phyloP scores from a whole-genome alignment of 2,113 vertebrate species.

The Willisornis vidua region DNA sequence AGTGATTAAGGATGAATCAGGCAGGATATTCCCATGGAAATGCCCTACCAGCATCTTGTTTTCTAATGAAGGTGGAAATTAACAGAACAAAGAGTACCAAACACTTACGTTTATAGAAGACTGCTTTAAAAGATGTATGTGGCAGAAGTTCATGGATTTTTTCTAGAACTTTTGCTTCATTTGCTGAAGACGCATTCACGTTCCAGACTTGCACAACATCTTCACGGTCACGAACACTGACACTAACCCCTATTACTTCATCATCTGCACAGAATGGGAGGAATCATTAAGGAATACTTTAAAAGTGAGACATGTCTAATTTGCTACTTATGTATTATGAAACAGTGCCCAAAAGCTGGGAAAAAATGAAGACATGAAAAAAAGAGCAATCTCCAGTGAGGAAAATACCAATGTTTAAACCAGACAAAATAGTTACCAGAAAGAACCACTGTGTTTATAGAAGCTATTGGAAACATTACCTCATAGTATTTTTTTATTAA shows the following conservation, averaged over 20 bases:
- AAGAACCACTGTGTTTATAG: neutral
- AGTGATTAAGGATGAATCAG: neutral
- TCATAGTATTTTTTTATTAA: neutral
- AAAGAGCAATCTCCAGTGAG: neutral
- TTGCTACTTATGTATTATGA: neutral
- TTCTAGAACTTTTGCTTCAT: conserved; percentile 87
- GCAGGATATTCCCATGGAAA: neutral
- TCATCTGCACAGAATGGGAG: conserved; percentile 80
- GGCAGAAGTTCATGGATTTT: conserved; percentile 93
- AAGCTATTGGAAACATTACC: conserved; percentile 1
- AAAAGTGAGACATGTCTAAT: conserved; percentile 5
- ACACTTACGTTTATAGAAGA: conserved; percentile 97
- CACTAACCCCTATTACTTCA: conserved; percentile 93
- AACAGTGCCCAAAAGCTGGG: neutral
- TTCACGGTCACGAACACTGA: conserved; percentile 91
- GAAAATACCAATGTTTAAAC: neutral
- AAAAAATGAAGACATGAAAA: neutral
- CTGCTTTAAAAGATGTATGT: conserved; percentile 88
- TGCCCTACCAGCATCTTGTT: neutral
- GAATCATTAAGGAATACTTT: neutral
- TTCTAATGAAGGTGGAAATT: neutral
- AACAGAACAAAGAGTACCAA: neutral
- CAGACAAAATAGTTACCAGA: conserved; percentile 36
- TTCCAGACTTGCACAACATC: conserved; percentile 97
- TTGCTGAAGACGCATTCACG: conserved; percentile 87